Percentiles rank a stretch among this genome's conserved stretches.
Conservation (phyloP, 2,113 vertebrate species). For the Labeo catla region DNA sequence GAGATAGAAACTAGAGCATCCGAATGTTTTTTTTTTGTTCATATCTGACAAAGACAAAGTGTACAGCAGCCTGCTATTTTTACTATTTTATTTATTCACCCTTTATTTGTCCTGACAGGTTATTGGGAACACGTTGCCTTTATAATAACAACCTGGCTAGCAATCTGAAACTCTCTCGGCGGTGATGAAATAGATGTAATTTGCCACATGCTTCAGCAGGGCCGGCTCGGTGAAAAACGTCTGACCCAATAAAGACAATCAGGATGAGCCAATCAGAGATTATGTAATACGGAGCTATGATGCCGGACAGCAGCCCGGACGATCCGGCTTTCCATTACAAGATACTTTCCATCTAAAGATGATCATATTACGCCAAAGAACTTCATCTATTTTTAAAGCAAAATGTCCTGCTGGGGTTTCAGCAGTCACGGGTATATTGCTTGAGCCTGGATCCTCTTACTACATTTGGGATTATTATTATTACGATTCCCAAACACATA, state of each 20-base stretch:
- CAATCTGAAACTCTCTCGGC: conserved; percentile 40
- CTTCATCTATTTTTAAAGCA: conserved; percentile 28
- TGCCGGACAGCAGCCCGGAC: conserved; percentile 2
- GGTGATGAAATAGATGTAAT: conserved; percentile 42
- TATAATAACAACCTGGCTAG: conserved; percentile 48
- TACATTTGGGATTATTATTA: background rate
- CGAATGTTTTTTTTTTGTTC: conserved; percentile 14
- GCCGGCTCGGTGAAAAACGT: conserved; percentile 22
- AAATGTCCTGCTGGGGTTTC: conserved; percentile 28
- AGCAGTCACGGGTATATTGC: background rate
- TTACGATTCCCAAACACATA: background rate
- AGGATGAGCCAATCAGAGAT: conserved; percentile 31
- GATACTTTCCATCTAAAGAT: conserved; percentile 16
- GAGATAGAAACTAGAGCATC: background rate
- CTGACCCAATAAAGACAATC: conserved; percentile 27
- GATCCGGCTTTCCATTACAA: background rate
- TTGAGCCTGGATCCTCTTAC: background rate
- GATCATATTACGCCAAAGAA: conserved; percentile 6
- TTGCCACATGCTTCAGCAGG: conserved; percentile 27
- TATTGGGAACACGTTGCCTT: conserved; percentile 49
- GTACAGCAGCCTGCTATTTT: conserved; percentile 41
- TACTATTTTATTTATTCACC: conserved; percentile 43
- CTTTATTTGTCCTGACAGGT: conserved; percentile 50
- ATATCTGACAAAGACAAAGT: conserved; percentile 41
- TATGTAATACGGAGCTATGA: conserved; percentile 9